Evolutionary conservation across 2,888 invertebrate species (phyloP).

Genomic region (Strigamia maritima): DNA sequence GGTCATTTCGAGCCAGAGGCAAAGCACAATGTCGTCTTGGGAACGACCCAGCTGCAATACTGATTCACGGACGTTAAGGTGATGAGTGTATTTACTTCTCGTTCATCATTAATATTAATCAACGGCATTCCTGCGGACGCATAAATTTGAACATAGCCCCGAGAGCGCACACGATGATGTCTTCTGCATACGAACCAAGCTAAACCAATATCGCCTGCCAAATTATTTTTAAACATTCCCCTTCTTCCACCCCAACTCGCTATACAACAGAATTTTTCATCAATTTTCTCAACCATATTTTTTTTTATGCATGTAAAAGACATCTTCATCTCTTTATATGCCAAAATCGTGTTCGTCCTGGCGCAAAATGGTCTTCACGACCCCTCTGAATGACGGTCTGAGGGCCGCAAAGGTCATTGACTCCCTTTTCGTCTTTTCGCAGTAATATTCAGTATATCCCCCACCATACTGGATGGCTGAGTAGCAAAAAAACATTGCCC

Average conservation of each 20-base stretch:
- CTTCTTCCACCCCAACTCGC: not conserved
- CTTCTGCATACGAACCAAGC: not conserved
- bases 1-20: not conserved
- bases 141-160: conserved; percentile 20
- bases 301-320: too few relatives aligned
- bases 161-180: not conserved
- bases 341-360: not conserved
- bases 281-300: not conserved
- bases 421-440: not conserved
- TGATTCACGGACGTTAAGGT: not conserved
- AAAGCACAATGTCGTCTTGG: not conserved
- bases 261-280: not conserved
- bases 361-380: not conserved
- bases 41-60: conserved; percentile 15
- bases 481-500: conserved; percentile 7
- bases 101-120: conserved; percentile 23
- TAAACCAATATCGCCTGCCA: not conserved
- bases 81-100: conserved; percentile 16
- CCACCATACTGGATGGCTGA: not conserved
- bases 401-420: not conserved
- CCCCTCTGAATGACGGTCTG: not conserved
- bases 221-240: not conserved
- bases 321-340: not conserved
- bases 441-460: not conserved
- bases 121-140: conserved; percentile 6